A percentile compares a stretch with the other conserved stretches of the same genome.
phyloP scores from a whole-genome alignment of 2,888 invertebrate species.

The Sinelater perroti region DNA sequence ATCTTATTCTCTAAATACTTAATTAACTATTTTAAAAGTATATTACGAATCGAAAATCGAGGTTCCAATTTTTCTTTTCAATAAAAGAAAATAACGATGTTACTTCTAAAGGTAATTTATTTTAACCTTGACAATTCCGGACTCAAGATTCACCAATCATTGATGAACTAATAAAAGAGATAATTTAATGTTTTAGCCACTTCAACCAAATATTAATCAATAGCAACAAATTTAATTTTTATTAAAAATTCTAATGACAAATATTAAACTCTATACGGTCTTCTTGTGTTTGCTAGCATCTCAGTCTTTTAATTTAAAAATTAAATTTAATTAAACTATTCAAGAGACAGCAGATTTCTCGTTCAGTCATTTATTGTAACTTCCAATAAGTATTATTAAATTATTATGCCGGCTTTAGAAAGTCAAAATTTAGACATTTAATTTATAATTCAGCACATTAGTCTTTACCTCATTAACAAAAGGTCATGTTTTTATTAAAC shows the following conservation, averaged over 20 bases:
- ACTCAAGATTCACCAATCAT: constrained; percentile 64
- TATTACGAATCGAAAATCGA: too few relatives aligned
- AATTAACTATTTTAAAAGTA: too few relatives aligned
- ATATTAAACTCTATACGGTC: constrained; percentile 79
- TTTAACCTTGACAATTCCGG: constrained; percentile 69
- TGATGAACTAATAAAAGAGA: constrained; percentile 63
- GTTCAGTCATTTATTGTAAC: constrained; percentile 81
- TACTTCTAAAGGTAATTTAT: too few relatives aligned
- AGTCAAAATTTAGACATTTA: constrained; percentile 82
- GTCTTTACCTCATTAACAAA: constrained; percentile 70
- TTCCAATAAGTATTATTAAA: constrained; percentile 82
- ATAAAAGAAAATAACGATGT: too few relatives aligned
- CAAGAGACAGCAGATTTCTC: constrained; percentile 71
- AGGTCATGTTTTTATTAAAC: constrained; percentile 84
- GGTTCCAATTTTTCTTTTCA: too few relatives aligned
- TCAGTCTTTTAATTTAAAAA: constrained; percentile 73
- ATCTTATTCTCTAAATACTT: constrained; percentile 64
- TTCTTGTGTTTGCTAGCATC: constrained; percentile 76
- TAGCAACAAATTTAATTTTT: constrained; percentile 51
- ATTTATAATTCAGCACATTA: constrained; percentile 76
- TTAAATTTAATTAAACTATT: constrained; percentile 64
- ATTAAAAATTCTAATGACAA: constrained; percentile 56
- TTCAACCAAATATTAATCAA: constrained; percentile 68
- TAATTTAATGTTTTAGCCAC: constrained; percentile 69
- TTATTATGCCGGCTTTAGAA: constrained; percentile 85